A percentile compares a stretch with the other conserved stretches of the same genome.
These are phyloP conservation scores for Pristionchus entomophagus DNA, from an alignment of 2,888 invertebrate species.

Conservation along the genomic window DNA sequence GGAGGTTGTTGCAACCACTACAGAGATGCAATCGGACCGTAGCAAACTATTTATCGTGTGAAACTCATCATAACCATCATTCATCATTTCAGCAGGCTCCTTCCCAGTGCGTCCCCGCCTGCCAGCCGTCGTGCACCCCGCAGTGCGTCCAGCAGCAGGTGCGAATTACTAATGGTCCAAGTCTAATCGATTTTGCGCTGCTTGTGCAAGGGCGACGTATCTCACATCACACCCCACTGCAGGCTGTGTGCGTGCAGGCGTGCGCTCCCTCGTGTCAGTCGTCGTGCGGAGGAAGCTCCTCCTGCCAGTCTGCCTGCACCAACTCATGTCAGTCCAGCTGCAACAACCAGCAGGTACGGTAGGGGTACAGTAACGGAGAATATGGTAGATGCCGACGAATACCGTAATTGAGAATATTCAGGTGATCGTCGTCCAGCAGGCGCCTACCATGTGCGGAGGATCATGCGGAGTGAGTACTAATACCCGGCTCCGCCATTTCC, in stretches of 20 bases:
- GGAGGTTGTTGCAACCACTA: too few relatives aligned
- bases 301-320: constrained; percentile 54
- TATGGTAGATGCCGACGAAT: background rate
- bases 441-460: constrained; percentile 62
- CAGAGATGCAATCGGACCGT: too few relatives aligned
- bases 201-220: background rate
- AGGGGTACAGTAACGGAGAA: background rate
- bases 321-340: constrained; percentile 61
- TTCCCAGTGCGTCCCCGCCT: constrained; percentile 57
- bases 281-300: constrained; percentile 58
- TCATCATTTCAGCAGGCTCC: constrained; percentile 42
- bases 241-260: constrained; percentile 50
- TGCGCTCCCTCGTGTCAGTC: constrained; percentile 64
- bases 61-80: background rate
- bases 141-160: constrained; percentile 62
- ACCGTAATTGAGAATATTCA: background rate
- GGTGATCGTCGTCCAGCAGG: constrained; percentile 63
- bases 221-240: background rate
- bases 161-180: background rate
- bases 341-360: constrained; percentile 57
- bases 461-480: constrained; percentile 65
- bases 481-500: background rate
- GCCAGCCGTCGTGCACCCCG: constrained; percentile 62
- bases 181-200: background rate
- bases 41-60: too few relatives aligned